phyloP scores from a whole-genome alignment of 2,113 vertebrate genomes.

The Peromyscus polionotus region DNA sequence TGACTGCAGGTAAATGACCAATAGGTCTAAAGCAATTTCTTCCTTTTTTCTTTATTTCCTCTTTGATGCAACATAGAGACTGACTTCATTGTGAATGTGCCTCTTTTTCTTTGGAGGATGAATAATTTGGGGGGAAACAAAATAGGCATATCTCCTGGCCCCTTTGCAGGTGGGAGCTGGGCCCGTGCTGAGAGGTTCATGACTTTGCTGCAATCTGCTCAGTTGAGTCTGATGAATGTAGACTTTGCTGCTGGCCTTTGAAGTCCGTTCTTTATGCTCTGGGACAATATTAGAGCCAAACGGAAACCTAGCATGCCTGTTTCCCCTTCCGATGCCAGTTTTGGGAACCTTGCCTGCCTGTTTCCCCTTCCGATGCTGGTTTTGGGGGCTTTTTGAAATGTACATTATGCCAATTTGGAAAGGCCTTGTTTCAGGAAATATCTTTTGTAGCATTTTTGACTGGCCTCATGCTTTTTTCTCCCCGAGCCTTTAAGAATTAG shows the following conservation, averaged over 20 bases:
- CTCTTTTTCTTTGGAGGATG: constrained; percentile 42
- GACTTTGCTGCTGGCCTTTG: constrained; percentile 88
- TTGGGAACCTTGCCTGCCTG: constrained; percentile 65
- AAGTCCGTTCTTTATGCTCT: constrained; percentile 89
- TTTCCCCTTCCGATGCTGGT: constrained; percentile 72
- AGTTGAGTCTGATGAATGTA: constrained; percentile 88
- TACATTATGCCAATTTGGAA: constrained; percentile 57
- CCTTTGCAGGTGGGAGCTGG: constrained; percentile 86
- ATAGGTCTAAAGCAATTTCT: background rate
- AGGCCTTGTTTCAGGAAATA: constrained; percentile 58
- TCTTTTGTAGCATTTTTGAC: constrained; percentile 2
- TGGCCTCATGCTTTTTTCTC: background rate
- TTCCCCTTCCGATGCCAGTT: constrained; percentile 60
- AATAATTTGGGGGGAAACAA: constrained; percentile 45
- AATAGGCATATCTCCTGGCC: constrained; percentile 83
- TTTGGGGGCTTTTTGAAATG: constrained; percentile 79
- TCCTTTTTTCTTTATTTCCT: background rate
- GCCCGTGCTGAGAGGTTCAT: constrained; percentile 91
- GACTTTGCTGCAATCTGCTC: constrained; percentile 89
- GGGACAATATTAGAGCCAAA: constrained; percentile 86
- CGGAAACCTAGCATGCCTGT: constrained; percentile 73
- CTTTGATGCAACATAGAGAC: constrained; percentile 30
- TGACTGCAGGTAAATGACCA: constrained; percentile 94
- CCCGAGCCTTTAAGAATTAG: constrained; percentile 34
- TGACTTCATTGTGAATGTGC: constrained; percentile 56